Conservation (phyloP, 2,113 vertebrate genomes). For the Ammodytes dubius region DNA sequence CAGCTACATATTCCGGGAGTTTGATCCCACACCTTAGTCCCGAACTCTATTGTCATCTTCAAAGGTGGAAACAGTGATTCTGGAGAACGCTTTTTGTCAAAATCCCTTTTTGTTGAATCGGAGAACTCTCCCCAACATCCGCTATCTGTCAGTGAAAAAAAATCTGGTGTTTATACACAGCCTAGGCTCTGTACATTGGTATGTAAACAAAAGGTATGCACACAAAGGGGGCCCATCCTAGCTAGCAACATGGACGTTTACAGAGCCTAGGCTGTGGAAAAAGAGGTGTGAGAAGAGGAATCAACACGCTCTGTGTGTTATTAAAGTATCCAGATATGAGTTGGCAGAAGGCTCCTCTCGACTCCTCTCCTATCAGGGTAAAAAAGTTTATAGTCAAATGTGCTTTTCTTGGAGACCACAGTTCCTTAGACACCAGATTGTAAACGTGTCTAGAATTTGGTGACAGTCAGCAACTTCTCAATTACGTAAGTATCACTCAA, state of each 20-base stretch:
- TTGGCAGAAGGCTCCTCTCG: slow-evolving; percentile 32
- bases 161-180: too few species aligned
- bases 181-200: too few species aligned
- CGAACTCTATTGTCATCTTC: slow-evolving; percentile 34
- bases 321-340: slow-evolving; percentile 19
- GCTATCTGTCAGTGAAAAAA: too few species aligned
- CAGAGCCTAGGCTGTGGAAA: not conserved
- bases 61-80: too few species aligned
- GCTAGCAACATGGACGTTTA: too few species aligned
- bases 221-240: too few species aligned
- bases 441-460: slow-evolving; percentile 35
- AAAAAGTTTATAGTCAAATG: slow-evolving; percentile 17
- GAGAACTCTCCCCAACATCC: too few species aligned
- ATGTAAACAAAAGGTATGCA: too few species aligned
- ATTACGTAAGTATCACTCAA: slow-evolving; percentile 65
- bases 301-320: slow-evolving; percentile 13
- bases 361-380: not conserved
- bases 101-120: too few species aligned
- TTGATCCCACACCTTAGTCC: slow-evolving; percentile 54
- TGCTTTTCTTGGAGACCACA: slow-evolving; percentile 26
- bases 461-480: slow-evolving; percentile 61
- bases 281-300: slow-evolving; percentile 25
- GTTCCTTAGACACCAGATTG: slow-evolving; percentile 24
- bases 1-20: slow-evolving; percentile 49
- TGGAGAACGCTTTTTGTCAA: too few species aligned